Conservation (phyloP, 2,797 vertebrate species). For the Dermochelys coriacea region DNA sequence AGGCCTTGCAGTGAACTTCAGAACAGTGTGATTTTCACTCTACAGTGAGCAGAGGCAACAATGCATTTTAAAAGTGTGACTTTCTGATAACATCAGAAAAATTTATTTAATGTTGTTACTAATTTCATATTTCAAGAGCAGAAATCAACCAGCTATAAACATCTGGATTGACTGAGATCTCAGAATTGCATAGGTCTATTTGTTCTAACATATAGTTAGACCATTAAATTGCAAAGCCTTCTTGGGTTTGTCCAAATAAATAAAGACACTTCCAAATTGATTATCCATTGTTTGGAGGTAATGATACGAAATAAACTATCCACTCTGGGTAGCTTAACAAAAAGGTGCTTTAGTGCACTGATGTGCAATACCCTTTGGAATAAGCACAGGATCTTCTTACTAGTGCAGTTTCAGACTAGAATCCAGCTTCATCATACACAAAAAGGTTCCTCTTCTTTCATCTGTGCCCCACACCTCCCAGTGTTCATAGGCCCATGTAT, state of each 20-base stretch:
- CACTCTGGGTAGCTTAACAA: slow-evolving; percentile 35
- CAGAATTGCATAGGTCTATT: slow-evolving; percentile 59
- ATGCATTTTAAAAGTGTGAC: slow-evolving; percentile 55
- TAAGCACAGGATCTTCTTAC: neutral
- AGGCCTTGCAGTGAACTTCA: slow-evolving; percentile 40
- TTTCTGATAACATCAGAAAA: slow-evolving; percentile 52
- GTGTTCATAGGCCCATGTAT: neutral
- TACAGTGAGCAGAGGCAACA: neutral
- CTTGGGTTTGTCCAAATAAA: slow-evolving; percentile 70
- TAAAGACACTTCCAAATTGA: slow-evolving; percentile 70
- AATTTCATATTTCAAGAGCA: slow-evolving; percentile 60
- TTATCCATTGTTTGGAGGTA: slow-evolving; percentile 66
- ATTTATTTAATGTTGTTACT: slow-evolving; percentile 71
- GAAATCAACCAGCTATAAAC: slow-evolving; percentile 63
- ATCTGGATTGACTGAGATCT: slow-evolving; percentile 57
- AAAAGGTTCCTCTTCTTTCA: neutral
- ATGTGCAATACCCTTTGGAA: neutral
- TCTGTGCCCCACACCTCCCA: neutral
- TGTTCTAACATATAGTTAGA: slow-evolving; percentile 65
- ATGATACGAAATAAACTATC: slow-evolving; percentile 70
- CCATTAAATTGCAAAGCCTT: slow-evolving; percentile 68
- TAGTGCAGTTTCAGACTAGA: neutral
- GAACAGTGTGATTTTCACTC: slow-evolving; percentile 41
- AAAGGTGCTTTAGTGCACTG: slow-evolving; percentile 33
- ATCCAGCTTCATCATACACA: neutral